Conservation (phyloP, 2,888 invertebrate species). For the Ophioninae sp. region DNA sequence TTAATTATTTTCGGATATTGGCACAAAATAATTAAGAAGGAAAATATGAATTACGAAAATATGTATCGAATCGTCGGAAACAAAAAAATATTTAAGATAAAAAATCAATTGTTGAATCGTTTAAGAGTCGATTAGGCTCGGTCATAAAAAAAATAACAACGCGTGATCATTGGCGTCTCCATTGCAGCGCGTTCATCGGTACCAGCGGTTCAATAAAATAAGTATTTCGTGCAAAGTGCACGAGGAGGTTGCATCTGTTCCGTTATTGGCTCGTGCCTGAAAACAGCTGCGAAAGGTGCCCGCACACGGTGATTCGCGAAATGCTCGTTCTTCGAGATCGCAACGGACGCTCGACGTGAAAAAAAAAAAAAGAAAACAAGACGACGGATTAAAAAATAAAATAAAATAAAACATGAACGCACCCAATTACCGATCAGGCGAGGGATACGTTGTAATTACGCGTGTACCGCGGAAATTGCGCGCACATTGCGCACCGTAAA, state of each 20-base stretch:
- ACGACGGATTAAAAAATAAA: not conserved
- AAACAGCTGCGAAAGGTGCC: slow-evolving; percentile 53
- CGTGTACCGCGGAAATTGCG: slow-evolving; percentile 54
- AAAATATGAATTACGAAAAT: too few species aligned
- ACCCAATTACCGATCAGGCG: slow-evolving; percentile 21
- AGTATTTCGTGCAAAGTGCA: slow-evolving; percentile 44
- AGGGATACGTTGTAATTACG: slow-evolving; percentile 44
- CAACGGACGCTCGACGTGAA: not conserved
- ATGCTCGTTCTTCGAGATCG: slow-evolving; percentile 13
- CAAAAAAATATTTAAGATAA: too few species aligned
- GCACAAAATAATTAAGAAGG: too few species aligned
- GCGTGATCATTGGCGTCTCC: slow-evolving; percentile 28
- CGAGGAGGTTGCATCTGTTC: slow-evolving; percentile 31
- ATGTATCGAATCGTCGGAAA: too few species aligned
- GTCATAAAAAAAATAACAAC: too few species aligned
- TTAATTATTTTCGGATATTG: too few species aligned
- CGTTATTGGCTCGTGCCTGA: slow-evolving; percentile 50
- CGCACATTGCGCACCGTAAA: slow-evolving; percentile 22
- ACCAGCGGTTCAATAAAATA: slow-evolving; percentile 57
- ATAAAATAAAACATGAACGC: not conserved
- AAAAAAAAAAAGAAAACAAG: slow-evolving; percentile 8
- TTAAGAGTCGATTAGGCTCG: too few species aligned
- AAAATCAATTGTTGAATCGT: too few species aligned
- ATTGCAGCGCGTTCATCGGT: slow-evolving; percentile 16
- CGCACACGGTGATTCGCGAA: slow-evolving; percentile 50